phyloP scores from a whole-genome alignment of 2,797 vertebrate species.

The Lepilemur septentrionalis region DNA sequence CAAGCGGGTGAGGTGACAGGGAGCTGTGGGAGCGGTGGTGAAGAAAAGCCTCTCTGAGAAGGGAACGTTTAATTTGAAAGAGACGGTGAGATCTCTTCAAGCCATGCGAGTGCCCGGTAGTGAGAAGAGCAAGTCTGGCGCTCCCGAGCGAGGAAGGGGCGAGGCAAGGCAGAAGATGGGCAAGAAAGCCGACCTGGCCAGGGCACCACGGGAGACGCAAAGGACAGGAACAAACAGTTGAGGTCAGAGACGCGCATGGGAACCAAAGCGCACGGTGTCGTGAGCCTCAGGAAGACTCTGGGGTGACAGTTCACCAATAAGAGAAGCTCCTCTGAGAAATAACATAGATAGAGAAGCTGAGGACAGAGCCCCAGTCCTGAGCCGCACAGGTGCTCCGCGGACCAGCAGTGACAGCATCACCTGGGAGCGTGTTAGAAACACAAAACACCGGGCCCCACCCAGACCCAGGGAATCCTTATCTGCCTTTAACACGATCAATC shows the following conservation, averaged over 20 bases:
- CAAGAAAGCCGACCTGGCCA: background rate
- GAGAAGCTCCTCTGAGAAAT: background rate
- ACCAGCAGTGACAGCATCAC: background rate
- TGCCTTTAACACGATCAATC: background rate
- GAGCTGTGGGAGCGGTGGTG: background rate
- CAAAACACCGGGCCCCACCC: background rate
- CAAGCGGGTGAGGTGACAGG: background rate
- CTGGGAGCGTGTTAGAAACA: background rate
- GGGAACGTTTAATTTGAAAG: background rate
- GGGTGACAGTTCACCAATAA: background rate
- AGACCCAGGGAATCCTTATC: background rate
- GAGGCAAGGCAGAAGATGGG: accelerated
- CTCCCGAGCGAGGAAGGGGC: background rate
- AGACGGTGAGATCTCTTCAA: background rate
- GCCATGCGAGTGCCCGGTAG: accelerated
- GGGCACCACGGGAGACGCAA: background rate
- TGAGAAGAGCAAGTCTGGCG: background rate
- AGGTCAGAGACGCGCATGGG: background rate
- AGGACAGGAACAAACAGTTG: background rate
- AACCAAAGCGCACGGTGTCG: background rate
- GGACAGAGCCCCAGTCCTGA: accelerated
- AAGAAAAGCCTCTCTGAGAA: background rate
- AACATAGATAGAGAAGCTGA: background rate
- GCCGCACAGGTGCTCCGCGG: accelerated
- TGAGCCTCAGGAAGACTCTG: background rate